Evolutionary conservation across 2,797 vertebrate genomes (phyloP).

Genomic region (Glossophaga mutica): DNA sequence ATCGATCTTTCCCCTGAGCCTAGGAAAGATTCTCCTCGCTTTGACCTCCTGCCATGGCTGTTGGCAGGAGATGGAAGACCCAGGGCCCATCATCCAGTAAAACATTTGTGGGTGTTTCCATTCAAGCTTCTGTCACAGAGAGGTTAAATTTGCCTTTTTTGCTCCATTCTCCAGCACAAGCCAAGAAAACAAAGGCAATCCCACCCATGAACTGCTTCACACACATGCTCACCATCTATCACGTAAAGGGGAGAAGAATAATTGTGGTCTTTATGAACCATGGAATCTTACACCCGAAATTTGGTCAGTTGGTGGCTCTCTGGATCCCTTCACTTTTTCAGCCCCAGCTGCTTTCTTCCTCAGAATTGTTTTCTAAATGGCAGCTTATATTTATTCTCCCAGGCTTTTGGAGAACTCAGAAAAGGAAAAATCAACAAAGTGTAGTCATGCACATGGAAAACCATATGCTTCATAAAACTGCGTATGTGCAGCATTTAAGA

Average conservation of each 20-base stretch:
- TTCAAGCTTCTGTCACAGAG: neutral
- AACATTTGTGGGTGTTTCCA: neutral
- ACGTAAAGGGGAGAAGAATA: neutral
- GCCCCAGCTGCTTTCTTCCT: conserved; percentile 26
- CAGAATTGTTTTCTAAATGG: conserved; percentile 42
- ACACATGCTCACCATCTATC: neutral
- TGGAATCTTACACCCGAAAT: neutral
- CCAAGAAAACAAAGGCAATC: neutral
- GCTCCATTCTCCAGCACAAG: neutral
- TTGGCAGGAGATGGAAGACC: neutral
- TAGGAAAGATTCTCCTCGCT: neutral
- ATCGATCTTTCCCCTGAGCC: neutral
- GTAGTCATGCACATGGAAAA: conserved; percentile 30
- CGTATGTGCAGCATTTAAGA: conserved; percentile 27
- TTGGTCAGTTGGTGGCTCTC: neutral
- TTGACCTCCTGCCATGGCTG: neutral
- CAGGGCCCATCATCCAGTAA: neutral
- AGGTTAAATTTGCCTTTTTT: neutral
- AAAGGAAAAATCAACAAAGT: conserved; percentile 56
- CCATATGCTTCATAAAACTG: conserved; percentile 48
- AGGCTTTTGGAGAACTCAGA: conserved; percentile 45
- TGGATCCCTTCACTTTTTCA: neutral
- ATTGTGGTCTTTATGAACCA: neutral
- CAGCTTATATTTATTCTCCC: conserved; percentile 67
- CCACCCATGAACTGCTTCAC: neutral